Conservation (phyloP, 1,140 invertebrate genomes). For the Hypothenemus hampei region DNA sequence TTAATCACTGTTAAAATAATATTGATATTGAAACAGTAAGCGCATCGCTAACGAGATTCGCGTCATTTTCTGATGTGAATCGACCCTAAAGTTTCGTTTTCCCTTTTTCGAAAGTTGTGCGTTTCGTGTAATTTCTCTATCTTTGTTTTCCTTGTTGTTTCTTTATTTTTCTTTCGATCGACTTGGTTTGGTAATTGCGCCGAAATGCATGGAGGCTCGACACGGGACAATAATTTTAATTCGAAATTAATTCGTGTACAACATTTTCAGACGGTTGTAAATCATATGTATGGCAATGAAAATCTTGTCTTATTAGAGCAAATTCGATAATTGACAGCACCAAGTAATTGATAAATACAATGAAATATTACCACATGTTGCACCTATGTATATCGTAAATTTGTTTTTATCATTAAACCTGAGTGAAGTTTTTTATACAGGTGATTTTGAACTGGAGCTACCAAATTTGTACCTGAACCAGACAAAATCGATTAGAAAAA, state of each 20-base stretch:
- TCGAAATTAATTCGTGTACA: too few relatives aligned
- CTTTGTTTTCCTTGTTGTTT: constrained; percentile 18
- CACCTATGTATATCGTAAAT: too few relatives aligned
- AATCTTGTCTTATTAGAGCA: too few relatives aligned
- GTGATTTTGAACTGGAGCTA: too few relatives aligned
- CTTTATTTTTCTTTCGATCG: constrained; percentile 22
- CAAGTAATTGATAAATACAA: too few relatives aligned
- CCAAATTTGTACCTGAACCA: not conserved
- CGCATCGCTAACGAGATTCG: not conserved
- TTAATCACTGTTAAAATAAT: not conserved
- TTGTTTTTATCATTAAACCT: too few relatives aligned
- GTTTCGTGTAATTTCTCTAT: constrained; percentile 6
- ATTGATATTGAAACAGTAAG: not conserved
- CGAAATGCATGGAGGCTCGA: constrained; percentile 17
- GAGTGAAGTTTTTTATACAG: too few relatives aligned
- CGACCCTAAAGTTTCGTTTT: not conserved
- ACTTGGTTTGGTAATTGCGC: constrained; percentile 14
- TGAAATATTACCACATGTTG: too few relatives aligned
- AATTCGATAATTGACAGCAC: too few relatives aligned
- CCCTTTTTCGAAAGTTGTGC: not conserved
- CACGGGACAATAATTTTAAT: too few relatives aligned
- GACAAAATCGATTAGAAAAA: not conserved
- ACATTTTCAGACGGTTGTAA: too few relatives aligned
- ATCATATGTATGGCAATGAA: too few relatives aligned
- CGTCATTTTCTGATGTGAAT: not conserved